Base-by-base conservation (phyloP, 2,797 vertebrate species). In the Hirundo rustica region DNA sequence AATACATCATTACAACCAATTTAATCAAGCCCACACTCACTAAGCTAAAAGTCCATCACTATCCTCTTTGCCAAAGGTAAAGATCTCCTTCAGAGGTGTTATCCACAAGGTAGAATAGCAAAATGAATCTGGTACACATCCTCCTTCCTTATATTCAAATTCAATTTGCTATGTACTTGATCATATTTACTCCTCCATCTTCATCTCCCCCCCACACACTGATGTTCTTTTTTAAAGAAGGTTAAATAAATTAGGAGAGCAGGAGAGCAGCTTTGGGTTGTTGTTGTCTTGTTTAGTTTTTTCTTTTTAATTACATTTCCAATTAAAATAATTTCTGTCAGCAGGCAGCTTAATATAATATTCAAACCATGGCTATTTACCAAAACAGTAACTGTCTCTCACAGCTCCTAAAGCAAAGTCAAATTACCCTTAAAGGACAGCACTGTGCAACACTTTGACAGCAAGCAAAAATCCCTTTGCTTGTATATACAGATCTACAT, bases 241-340 rank as follows among this genome's bases (percentile, higher is more conserved):
- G 38, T 64, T 77, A 82, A 82, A 76, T 21, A 58, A 42, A 78
- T 64, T 72, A 53, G 42, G 13, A 67, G 5, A 71, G 26, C 27
- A 51, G 42, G 15, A 67, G 5, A 71, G 25, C 29, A 78, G 45
- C 27, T 92, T 77, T 64, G 25, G 13, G 13, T 77, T 60, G 80
- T 40, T 47, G 57, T 16, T 36, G 61, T 22, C 30, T 42, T 48
- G 42, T 25, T 36, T 40, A n/a, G 29, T 7, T 44, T 27, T 30
- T 7, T 7, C 44, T 67, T 84, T 70, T 13, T 30, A 85, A 85
- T 86, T 91, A 67, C 29, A 26, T 91, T 64, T 77, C 87, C 60
- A 82, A 76, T 92, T 76, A 85, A 64, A 92, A 16, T 76, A 79
- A 82, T 76, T 95, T 89, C 67, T 79, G n/a, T 47, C 64, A 89